Evolutionary conservation across 2,113 vertebrate genomes (phyloP), one percentile per base, ranked within the genome.

Genomic region (Trochalopteron elliotii): DNA sequence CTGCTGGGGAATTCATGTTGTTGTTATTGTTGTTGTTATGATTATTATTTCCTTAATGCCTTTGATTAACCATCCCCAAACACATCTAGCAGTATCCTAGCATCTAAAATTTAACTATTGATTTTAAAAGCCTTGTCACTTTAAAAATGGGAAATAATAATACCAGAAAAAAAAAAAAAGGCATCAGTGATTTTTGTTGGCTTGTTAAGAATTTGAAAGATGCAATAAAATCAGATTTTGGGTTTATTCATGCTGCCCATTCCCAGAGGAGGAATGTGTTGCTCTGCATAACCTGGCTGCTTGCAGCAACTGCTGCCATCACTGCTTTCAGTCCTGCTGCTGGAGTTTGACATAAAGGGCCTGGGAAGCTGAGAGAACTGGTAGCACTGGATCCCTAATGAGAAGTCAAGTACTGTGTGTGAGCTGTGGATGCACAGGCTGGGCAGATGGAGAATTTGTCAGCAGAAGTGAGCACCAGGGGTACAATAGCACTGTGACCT

Each of bases 161-260:
- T 28, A 47, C 1, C 3, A 50, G 37, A 24, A 17, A 47, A 18
- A 33, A 31, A 15, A 55, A 33, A 31, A 18, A 59, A 45, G 3
- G 19, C 37, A 61, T 12, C 64, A 74, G 56, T 75, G 33, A 40
- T 89, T 87, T 89, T 85, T 93, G 93, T 87, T 93, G 92, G 64
- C 79, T 93, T 76, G 88, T 89, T 94, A 87, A 95, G 96, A 94
- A 95, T 97, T 90, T 65, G 77, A 97, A 93, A 93, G 88, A 90
- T 72, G 80, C 90, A 93, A 25, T 90, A 89, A 95, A 95, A 96
- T 94, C 2, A 2, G 93, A 75, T 93, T 96, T 96, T 90, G 31
- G 56, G 57, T 93, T 92, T 92, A 86, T 87, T 94, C 2, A 1
- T 2, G 5, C 72, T 82, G 44, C 67, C 35, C 0, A 4, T 94